Conservation (phyloP, 2,888 invertebrate species). For the Drosophila eohydei region DNA sequence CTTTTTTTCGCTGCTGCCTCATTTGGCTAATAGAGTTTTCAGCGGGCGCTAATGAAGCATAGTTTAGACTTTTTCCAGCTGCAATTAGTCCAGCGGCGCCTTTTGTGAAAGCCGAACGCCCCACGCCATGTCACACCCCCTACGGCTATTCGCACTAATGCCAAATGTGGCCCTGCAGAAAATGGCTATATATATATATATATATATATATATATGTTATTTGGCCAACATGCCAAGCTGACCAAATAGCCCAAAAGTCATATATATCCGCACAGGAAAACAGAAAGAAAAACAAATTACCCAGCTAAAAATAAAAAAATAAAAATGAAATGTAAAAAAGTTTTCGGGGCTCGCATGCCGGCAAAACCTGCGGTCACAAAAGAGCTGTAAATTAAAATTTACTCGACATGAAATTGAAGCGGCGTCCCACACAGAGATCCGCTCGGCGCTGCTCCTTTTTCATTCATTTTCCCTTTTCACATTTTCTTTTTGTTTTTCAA, state of each 20-base stretch:
- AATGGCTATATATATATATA: conserved; percentile 29
- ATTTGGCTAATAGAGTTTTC: conserved; percentile 72
- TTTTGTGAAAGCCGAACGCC: conserved; percentile 10
- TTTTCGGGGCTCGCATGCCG: conserved; percentile 64
- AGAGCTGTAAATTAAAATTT: conserved; percentile 79
- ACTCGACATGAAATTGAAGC: conserved; percentile 75
- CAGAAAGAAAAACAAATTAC: conserved; percentile 19
- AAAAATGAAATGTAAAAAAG: conserved; percentile 17
- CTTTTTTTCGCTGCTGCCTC: conserved; percentile 26
- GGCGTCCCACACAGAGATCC: conserved; percentile 19
- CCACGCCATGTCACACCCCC: conserved; percentile 8
- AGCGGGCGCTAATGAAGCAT: conserved; percentile 70
- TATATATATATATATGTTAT: conserved; percentile 26
- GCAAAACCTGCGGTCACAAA: conserved; percentile 73
- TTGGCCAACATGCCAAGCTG: conserved; percentile 63
- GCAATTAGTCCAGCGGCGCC: conserved; percentile 59
- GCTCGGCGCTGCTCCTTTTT: conserved; percentile 12
- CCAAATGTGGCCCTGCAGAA: conserved; percentile 31
- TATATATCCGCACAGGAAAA: conserved; percentile 19
- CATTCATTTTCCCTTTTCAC: conserved; percentile 18
- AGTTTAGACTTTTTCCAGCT: conserved; percentile 58
- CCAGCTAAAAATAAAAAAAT: conserved; percentile 1
- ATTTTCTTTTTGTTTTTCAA: not conserved
- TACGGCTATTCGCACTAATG: conserved; percentile 66
- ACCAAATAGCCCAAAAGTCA: conserved; percentile 34